phyloP scores from a whole-genome alignment of 1,140 invertebrate species.

The Bicyclus anynana region DNA sequence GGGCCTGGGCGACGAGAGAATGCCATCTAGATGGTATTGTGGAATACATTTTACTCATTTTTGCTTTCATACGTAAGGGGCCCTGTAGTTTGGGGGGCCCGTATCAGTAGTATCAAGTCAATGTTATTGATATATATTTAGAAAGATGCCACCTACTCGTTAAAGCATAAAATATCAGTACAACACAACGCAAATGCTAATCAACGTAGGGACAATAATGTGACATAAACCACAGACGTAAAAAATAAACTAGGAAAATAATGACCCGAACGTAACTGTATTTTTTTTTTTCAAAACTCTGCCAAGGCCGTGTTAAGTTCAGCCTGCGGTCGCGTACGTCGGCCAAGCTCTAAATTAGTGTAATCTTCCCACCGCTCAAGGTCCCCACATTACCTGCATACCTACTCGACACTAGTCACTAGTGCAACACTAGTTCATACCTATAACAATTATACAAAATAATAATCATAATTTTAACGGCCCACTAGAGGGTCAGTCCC shows the following conservation, averaged over 20 bases:
- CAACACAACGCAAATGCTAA: background rate
- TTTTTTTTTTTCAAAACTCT: constrained; percentile 30
- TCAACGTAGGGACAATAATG: constrained; percentile 9
- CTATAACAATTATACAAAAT: no score
- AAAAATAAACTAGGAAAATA: background rate
- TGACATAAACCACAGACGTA: background rate
- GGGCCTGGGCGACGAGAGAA: no score
- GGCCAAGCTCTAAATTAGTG: constrained; percentile 41
- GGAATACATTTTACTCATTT: no score
- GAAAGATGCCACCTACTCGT: background rate
- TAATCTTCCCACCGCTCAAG: constrained; percentile 51
- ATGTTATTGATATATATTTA: no score
- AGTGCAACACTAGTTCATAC: no score
- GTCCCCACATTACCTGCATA: constrained; percentile 29
- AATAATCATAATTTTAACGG: no score
- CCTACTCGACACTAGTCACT: no score
- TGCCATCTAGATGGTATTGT: no score
- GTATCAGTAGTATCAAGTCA: no score
- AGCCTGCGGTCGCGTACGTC: constrained; percentile 37
- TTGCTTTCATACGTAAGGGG: no score
- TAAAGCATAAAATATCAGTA: background rate
- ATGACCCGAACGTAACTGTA: constrained; percentile 4
- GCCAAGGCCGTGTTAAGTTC: constrained; percentile 35
- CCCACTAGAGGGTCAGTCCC: no score
- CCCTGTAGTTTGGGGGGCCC: no score